Evolutionary conservation across 2,888 invertebrate species (phyloP).

Genomic region (Tanytarsus gracilentus): DNA sequence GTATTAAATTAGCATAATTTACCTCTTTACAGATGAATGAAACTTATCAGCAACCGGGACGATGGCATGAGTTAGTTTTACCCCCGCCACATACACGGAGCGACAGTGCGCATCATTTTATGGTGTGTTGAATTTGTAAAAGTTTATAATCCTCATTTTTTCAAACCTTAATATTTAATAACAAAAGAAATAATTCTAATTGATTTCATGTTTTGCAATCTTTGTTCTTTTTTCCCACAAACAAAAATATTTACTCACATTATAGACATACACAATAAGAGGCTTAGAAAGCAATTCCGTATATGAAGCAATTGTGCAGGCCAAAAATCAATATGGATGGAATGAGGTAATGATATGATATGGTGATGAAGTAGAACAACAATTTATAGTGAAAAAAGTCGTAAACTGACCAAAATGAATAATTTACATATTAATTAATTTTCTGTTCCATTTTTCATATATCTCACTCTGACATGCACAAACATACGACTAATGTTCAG

Average conservation of each 20-base stretch:
- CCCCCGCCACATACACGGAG: constrained; percentile 11
- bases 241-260: neutral
- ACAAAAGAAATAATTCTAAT: too few species aligned
- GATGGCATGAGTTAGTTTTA: constrained; percentile 47
- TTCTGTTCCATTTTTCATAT: neutral
- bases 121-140: constrained; percentile 5
- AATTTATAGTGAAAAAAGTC: neutral
- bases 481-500: too few species aligned
- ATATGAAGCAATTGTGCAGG: constrained; percentile 56
- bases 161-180: too few species aligned
- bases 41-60: constrained; percentile 51
- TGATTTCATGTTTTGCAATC: too few species aligned
- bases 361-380: neutral
- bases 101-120: constrained; percentile 22
- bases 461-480: neutral
- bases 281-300: constrained; percentile 49
- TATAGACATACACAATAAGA: constrained; percentile 31
- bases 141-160: too few species aligned
- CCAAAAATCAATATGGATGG: constrained; percentile 57
- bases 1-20: constrained; percentile 11
- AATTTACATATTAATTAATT: constrained; percentile 24
- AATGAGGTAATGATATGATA: constrained; percentile 43
- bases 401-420: neutral
- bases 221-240: neutral
- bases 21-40: constrained; percentile 48